Evolutionary conservation across 2,797 vertebrate genomes (phyloP), one percentile per base, ranked within the genome.

Genomic region (Karalla daura): DNA sequence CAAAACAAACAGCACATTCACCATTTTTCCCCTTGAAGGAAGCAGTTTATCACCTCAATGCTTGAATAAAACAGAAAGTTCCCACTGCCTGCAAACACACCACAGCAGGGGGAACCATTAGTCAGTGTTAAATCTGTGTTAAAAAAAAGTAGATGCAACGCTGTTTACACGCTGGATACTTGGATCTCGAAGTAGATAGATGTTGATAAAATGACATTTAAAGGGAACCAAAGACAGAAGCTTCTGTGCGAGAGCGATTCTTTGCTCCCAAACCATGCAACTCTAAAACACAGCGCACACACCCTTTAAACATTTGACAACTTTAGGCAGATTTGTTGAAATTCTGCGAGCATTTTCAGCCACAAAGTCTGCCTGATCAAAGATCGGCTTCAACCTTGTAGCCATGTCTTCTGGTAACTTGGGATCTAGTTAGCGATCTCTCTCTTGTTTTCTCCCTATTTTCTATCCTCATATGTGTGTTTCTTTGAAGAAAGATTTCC

Each of bases 381-480:
- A 73, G 36, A 23, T n/a, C 2, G 43, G 21, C 24, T 55, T 54
- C 49, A 32, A 24, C 50, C 32, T 52, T 17, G 24, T 63, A 52
- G 44, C 25, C 10, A 23, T 43, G 45, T 58, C 37, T 74, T 5
- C 15, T 12, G 23, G 33, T 39, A 62, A 39, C 44, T 37, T 30
- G 35, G 70, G 53, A 44, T 47, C 41, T 41, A 28, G 53, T 60
- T 64, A 64, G 2, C 0, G 3, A 23, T 45, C 36, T 9, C 0
- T 9, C 0, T 6, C 14, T 68, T 44, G 13, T 76, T 27, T 33
- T 25, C 11, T 15, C 10, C 5, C 13, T 39, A 7, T 52, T 28
- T 25, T 52, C 53, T n/a, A 18, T 21, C n/a, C 24, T 60, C 13
- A 23, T 27, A 17, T 33, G 17, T 54, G 7, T 24, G 7, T 59